Evolutionary conservation across 2,113 vertebrate species (phyloP).

Genomic region (Rhodinocichla rosea): DNA sequence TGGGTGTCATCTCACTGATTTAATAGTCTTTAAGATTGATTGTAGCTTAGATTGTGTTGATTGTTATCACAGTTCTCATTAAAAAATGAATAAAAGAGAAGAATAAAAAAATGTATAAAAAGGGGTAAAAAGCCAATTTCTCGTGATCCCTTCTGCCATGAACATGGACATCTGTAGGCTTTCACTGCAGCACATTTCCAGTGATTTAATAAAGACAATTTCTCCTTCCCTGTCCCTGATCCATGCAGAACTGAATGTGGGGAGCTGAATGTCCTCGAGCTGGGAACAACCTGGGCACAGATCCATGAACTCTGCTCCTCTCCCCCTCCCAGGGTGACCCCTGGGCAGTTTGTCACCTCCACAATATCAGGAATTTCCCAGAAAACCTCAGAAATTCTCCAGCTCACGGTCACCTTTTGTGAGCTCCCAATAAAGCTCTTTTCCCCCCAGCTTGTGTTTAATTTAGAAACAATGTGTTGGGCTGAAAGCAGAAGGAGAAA

Average conservation of each 20-base stretch:
- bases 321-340: not conserved
- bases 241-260: fast-evolving
- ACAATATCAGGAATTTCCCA: not conserved
- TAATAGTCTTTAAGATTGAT: not conserved
- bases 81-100: not conserved
- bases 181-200: not conserved
- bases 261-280: not conserved
- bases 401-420: not conserved
- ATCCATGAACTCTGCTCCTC: not conserved
- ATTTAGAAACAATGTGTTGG: slow-evolving; percentile 7
- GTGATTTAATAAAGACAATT: not conserved
- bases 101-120: too few species aligned
- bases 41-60: not conserved
- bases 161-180: not conserved
- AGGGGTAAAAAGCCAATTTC: fast-evolving
- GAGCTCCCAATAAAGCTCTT: not conserved
- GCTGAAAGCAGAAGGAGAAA: not conserved
- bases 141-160: not conserved
- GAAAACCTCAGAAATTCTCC: not conserved
- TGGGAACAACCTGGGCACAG: not conserved
- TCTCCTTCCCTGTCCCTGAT: not conserved
- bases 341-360: not conserved
- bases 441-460: not conserved
- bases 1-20: not conserved
- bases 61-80: not conserved